These are phyloP conservation scores for Eueremaeus valkanovi DNA, from an alignment of 2,888 invertebrate species.

Conservation along the genomic window DNA sequence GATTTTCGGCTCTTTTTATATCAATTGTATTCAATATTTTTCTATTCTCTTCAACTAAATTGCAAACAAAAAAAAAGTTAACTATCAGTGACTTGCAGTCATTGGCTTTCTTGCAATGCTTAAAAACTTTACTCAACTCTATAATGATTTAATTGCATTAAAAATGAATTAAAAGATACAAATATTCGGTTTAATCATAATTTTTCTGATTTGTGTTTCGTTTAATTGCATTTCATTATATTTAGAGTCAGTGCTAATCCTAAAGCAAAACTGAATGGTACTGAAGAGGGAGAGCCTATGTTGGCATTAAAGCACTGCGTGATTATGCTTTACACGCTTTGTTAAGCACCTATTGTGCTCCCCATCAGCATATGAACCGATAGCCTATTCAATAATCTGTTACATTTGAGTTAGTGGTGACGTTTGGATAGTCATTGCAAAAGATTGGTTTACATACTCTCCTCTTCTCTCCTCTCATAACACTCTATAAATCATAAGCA, in stretches of 20 bases:
- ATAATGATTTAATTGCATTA: background rate
- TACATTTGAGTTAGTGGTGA: background rate
- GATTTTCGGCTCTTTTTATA: background rate
- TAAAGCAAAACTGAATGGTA: background rate
- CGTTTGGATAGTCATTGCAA: background rate
- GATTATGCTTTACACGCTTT: conserved; percentile 15
- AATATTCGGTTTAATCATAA: background rate
- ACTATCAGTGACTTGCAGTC: too few species aligned
- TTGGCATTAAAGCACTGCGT: background rate
- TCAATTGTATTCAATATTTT: conserved; percentile 1
- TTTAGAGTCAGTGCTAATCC: background rate
- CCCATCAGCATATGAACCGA: conserved; percentile 7
- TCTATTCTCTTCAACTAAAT: background rate
- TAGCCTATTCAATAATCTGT: background rate
- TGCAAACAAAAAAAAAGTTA: too few species aligned
- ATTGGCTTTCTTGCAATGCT: too few species aligned
- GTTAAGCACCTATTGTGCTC: conserved; percentile 1
- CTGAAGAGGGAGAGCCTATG: background rate
- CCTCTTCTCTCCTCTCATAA: background rate
- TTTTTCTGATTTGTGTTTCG: background rate
- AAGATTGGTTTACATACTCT: background rate
- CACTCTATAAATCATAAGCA: background rate
- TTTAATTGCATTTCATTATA: background rate
- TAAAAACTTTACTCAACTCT: too few species aligned
- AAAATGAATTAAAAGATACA: background rate